phyloP scores from a whole-genome alignment of 2,888 invertebrate species.

The Clanis bilineata region DNA sequence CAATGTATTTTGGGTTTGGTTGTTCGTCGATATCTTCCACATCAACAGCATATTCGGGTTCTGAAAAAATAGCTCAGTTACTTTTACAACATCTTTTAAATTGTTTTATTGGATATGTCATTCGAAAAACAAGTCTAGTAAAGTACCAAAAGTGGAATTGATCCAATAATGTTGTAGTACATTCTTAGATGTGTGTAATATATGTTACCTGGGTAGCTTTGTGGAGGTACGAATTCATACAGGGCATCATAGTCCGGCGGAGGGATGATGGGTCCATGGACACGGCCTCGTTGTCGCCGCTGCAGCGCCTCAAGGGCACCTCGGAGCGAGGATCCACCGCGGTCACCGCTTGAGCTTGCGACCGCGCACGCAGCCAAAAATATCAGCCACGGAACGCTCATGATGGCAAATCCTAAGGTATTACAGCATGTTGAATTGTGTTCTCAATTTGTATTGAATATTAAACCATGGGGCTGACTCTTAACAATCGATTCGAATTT shows the following conservation, averaged over 20 bases:
- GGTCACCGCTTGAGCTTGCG: constrained; percentile 49
- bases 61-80: constrained; percentile 25
- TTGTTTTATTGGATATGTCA: too few species aligned
- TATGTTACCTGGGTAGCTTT: constrained; percentile 60
- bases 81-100: too few species aligned
- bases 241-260: constrained; percentile 65
- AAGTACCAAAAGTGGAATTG: too few species aligned
- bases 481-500: too few species aligned
- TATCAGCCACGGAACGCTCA: constrained; percentile 60
- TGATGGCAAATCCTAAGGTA: constrained; percentile 31
- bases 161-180: too few species aligned
- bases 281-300: constrained; percentile 71
- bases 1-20: constrained; percentile 60
- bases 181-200: not conserved
- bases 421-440: not conserved
- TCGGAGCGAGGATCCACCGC: constrained; percentile 71
- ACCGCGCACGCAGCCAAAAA: constrained; percentile 46
- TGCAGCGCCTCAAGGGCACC: constrained; percentile 79
- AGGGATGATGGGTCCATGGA: constrained; percentile 50
- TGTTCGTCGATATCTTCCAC: constrained; percentile 63
- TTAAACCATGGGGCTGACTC: too few species aligned
- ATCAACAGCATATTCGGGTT: constrained; percentile 63
- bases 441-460: too few species aligned
- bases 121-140: too few species aligned
- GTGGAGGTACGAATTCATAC: constrained; percentile 69